A percentile compares a stretch with the other conserved stretches of the same genome.
Conservation (phyloP, 2,797 vertebrate genomes). For the Tauraco hartlaubi region DNA sequence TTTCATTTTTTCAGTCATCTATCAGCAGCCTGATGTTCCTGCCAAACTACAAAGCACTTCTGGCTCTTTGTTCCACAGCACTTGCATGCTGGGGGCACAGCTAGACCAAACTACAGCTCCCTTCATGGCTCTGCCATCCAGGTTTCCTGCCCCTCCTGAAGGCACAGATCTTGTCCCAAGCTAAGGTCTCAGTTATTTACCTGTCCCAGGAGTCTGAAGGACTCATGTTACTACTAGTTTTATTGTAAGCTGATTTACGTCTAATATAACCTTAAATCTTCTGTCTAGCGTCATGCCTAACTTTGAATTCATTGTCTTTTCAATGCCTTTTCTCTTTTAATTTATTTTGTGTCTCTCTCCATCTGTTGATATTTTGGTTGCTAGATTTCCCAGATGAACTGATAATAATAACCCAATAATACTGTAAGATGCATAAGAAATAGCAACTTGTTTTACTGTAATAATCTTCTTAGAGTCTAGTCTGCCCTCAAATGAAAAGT, state of each 20-base stretch:
- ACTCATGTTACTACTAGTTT: neutral
- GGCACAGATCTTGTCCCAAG: neutral
- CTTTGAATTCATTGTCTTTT: neutral
- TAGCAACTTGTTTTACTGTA: neutral
- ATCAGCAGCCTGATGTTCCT: accelerated
- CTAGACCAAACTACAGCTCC: accelerated
- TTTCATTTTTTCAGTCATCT: neutral
- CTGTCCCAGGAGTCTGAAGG: neutral
- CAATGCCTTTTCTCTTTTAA: neutral
- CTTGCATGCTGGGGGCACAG: accelerated
- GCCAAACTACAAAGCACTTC: neutral
- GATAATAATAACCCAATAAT: conserved; percentile 1
- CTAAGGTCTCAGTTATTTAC: neutral
- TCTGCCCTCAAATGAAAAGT: neutral
- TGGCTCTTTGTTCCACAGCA: neutral
- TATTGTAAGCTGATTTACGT: neutral
- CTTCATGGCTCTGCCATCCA: neutral
- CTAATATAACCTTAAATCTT: neutral
- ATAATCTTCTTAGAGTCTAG: neutral
- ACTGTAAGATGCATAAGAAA: neutral
- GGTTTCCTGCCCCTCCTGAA: neutral
- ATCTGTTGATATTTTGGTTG: neutral
- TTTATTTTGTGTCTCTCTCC: neutral
- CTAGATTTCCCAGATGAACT: neutral
- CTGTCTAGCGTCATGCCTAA: neutral